Evolutionary conservation across 2,888 invertebrate genomes (phyloP).

Genomic region (Ichneumoninae sp.): DNA sequence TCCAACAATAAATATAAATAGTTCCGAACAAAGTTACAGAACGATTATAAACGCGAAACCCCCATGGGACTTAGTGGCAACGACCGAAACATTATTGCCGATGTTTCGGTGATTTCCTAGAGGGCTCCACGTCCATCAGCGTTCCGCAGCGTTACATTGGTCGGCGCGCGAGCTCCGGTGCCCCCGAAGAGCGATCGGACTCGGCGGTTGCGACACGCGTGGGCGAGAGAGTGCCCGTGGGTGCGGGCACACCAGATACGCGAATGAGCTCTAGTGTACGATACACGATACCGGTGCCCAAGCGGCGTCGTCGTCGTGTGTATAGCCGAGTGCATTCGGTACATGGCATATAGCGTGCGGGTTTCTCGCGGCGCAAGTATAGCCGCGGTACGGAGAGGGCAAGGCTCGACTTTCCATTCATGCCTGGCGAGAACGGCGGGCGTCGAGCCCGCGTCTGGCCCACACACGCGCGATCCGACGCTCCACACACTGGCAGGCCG

Average conservation of each 20-base stretch:
- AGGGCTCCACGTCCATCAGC: background rate
- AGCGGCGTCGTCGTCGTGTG: background rate
- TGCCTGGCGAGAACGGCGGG: slow-evolving; percentile 61
- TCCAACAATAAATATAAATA: too few species aligned
- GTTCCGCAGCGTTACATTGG: background rate
- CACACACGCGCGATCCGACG: slow-evolving; percentile 43
- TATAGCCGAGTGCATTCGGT: slow-evolving; percentile 27
- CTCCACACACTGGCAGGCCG: slow-evolving; percentile 18
- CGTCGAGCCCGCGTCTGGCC: slow-evolving; percentile 44
- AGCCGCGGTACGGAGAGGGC: slow-evolving; percentile 23
- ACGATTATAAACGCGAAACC: too few species aligned
- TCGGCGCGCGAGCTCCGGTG: background rate
- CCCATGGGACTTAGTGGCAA: too few species aligned
- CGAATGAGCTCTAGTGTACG: slow-evolving; percentile 31
- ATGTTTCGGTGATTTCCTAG: background rate
- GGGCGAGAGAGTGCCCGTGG: slow-evolving; percentile 57
- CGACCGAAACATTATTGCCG: background rate
- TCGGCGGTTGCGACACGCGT: slow-evolving; percentile 58
- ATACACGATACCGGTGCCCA: slow-evolving; percentile 29
- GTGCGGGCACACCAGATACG: slow-evolving; percentile 64
- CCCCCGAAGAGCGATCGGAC: slow-evolving; percentile 1
- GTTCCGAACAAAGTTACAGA: too few species aligned
- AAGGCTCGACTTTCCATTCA: slow-evolving; percentile 70
- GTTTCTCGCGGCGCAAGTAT: slow-evolving; percentile 26
- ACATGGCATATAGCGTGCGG: slow-evolving; percentile 23